These are phyloP conservation scores for Vicugna pacos DNA, from an alignment of 2,113 vertebrate species.

Conservation along the genomic window DNA sequence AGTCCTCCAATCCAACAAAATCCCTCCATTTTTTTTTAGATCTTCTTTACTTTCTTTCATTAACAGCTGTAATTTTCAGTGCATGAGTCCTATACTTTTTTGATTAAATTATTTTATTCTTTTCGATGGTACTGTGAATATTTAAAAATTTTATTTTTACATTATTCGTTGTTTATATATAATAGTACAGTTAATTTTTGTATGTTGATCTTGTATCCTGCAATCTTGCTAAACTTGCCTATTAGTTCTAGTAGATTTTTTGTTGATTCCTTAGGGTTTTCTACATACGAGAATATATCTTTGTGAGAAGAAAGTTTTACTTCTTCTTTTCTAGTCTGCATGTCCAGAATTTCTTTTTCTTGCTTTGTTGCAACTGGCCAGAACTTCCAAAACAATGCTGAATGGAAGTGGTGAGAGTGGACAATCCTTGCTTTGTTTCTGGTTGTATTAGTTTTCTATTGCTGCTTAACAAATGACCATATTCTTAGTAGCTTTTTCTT, in stretches of 20 bases:
- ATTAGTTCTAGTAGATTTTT: background rate
- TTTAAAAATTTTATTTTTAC: conserved; percentile 47
- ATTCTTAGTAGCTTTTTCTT: background rate
- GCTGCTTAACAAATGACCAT: conserved; percentile 11
- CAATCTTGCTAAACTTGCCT: background rate
- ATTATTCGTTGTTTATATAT: conserved; percentile 32
- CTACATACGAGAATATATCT: conserved; percentile 21
- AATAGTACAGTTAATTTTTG: conserved; percentile 4
- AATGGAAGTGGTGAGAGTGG: background rate
- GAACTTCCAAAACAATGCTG: background rate
- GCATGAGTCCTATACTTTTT: background rate
- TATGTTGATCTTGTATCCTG: background rate
- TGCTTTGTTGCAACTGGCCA: background rate
- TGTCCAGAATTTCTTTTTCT: conserved; percentile 48
- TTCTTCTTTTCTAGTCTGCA: conserved; percentile 22
- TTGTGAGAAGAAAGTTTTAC: background rate
- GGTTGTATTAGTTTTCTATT: conserved; percentile 23
- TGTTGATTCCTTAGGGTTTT: conserved; percentile 38
- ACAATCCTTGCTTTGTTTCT: conserved; percentile 28
- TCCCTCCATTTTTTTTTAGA: conserved; percentile 30
- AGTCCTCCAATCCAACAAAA: background rate
- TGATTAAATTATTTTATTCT: conserved; percentile 21
- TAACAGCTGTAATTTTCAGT: conserved; percentile 41
- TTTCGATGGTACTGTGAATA: conserved; percentile 1
- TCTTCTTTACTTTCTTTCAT: conserved; percentile 5